Evolutionary conservation across 1,140 invertebrate species (phyloP).

Genomic region (Adoxophyes honmai): DNA sequence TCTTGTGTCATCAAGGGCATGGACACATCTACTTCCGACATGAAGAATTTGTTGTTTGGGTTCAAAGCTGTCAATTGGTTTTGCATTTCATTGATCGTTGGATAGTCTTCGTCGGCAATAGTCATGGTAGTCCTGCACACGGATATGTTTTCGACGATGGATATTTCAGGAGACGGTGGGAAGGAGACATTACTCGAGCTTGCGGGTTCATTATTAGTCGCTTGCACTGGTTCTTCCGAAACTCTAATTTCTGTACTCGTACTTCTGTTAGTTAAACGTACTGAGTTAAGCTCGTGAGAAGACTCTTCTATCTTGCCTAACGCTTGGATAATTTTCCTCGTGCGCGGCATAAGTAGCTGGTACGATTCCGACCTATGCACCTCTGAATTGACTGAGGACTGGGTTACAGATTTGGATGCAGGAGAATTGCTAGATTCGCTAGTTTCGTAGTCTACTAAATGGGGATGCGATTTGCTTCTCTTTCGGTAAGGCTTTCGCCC

Average conservation of each 20-base stretch:
- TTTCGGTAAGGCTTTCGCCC: constrained; percentile 18
- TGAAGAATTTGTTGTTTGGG: constrained; percentile 39
- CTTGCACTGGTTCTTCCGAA: not conserved
- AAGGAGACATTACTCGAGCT: constrained; percentile 54
- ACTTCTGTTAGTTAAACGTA: not conserved
- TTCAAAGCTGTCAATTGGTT: constrained; percentile 14
- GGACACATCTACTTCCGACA: constrained; percentile 35
- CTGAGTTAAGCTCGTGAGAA: not conserved
- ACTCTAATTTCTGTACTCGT: not conserved
- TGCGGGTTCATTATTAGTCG: constrained; percentile 19
- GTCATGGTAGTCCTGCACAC: constrained; percentile 43
- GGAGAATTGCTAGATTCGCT: constrained; percentile 46
- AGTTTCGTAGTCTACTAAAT: constrained; percentile 27
- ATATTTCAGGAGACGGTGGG: constrained; percentile 59
- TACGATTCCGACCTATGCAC: constrained; percentile 61
- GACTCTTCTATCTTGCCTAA: constrained; percentile 47
- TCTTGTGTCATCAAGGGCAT: constrained; percentile 53
- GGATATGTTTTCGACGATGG: constrained; percentile 63
- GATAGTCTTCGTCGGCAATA: constrained; percentile 24
- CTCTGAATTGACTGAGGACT: constrained; percentile 42
- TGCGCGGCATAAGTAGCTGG: constrained; percentile 40
- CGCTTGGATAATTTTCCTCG: constrained; percentile 14
- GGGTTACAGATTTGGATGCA: constrained; percentile 26
- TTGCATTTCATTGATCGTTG: constrained; percentile 31
- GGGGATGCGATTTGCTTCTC: constrained; percentile 27